Evolutionary conservation across 2,888 invertebrate genomes (phyloP).

Genomic region (Protophormia terraenovae): DNA sequence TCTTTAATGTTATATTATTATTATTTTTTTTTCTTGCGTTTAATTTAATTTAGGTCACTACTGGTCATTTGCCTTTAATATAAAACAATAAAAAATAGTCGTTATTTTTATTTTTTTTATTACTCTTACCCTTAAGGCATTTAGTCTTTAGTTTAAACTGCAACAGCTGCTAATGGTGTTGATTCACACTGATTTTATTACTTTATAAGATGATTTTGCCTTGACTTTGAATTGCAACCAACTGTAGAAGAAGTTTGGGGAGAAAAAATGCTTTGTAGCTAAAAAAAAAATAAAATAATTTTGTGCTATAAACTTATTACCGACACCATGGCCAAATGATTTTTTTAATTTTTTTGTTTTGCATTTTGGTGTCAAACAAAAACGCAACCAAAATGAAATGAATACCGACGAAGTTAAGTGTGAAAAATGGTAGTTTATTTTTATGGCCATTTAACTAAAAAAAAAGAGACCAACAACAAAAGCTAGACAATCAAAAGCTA

Average conservation of each 20-base stretch:
- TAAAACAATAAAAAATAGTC: neutral
- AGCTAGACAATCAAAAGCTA: too few relatives aligned
- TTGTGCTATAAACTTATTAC: conserved; percentile 18
- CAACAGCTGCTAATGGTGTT: conserved; percentile 64
- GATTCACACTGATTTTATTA: conserved; percentile 65
- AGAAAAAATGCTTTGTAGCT: neutral
- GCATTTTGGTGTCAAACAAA: conserved; percentile 45
- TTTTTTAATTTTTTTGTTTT: conserved; percentile 33
- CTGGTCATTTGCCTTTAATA: conserved; percentile 67
- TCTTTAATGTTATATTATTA: conserved; percentile 3
- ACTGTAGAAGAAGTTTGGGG: neutral
- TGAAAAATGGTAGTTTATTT: conserved; percentile 65
- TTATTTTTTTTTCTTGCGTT: conserved; percentile 56
- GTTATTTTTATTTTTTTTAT: neutral
- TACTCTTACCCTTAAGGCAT: conserved; percentile 41
- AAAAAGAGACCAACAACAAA: neutral
- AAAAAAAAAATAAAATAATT: neutral
- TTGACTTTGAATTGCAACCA: conserved; percentile 69
- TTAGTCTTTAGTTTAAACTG: conserved; percentile 33
- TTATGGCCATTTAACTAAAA: conserved; percentile 51
- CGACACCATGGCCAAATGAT: conserved; percentile 27
- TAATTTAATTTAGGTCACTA: conserved; percentile 66
- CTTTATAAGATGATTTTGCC: conserved; percentile 68
- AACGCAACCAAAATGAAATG: conserved; percentile 39
- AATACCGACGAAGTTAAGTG: conserved; percentile 37